Percentiles rank a stretch among this genome's conserved stretches.
These are phyloP conservation scores for Thaleichthys pacificus DNA, from an alignment of 2,797 vertebrate genomes.

Conservation along the genomic window DNA sequence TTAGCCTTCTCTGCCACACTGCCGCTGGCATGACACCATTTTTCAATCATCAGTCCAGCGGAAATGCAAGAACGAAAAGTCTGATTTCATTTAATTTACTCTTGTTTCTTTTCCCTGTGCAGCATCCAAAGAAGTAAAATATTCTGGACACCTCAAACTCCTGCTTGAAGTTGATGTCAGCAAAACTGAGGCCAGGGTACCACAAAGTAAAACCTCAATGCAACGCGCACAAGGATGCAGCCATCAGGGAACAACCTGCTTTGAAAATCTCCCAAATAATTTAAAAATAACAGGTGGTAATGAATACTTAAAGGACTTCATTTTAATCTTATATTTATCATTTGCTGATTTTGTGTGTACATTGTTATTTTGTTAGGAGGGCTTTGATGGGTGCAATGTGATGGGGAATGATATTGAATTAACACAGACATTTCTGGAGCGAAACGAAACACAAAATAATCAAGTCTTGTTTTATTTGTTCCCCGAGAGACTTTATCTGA, in stretches of 20 bases:
- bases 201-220: slow-evolving; percentile 25
- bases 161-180: neutral
- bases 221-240: slow-evolving; percentile 23
- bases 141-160: slow-evolving; percentile 11
- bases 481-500: neutral
- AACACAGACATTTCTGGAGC: neutral
- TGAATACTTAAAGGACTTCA: slow-evolving; percentile 16
- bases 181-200: neutral
- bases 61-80: no score
- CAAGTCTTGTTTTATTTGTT: neutral
- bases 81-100: neutral
- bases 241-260: slow-evolving; percentile 52
- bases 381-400: neutral
- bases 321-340: neutral
- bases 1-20: slow-evolving; percentile 1
- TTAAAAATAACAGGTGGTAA: slow-evolving; percentile 29
- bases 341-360: neutral
- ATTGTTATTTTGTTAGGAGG: neutral
- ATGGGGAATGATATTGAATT: neutral
- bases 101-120: slow-evolving; percentile 37
- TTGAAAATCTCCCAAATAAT: slow-evolving; percentile 4
- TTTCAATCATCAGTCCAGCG: no score
- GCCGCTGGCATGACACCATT: neutral
- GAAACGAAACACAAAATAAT: neutral
- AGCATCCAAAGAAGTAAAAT: slow-evolving; percentile 67